Evolutionary conservation across 2,888 invertebrate genomes (phyloP), one percentile per base, ranked within the genome.

Genomic region (Parnassius apollo): DNA sequence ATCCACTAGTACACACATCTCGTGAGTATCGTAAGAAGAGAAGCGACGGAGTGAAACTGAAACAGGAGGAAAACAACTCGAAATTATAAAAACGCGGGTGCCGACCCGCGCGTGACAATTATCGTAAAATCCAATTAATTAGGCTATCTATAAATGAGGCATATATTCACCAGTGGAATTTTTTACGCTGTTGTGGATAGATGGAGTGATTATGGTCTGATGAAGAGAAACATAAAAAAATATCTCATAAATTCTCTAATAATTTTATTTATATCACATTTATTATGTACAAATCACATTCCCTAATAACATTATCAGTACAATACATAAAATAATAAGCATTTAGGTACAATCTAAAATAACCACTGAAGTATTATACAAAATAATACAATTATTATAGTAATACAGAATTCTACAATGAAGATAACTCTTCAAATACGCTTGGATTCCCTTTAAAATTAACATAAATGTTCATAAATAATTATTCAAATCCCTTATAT

Each of bases 261-360:
- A 63, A 62, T 68, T 62, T 56, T 82, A 73, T 70, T 75, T 71
- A 78, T 86, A 88, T 88, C 85, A 86, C 86, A 83, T 85, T 82
- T 76, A 81, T 78, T 88, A 89, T 89, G 76, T 90, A 90, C 90
- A 90, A 83, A 84, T 83, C 81, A 85, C 81, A 77, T 78, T 81
- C 71, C 71, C 75, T 82, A 79, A 74, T 78, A 78, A 80, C 81
- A 83, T 78, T 79, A 81, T 77, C 72, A 75, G 71, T 78, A 78
- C 72, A 75, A 70, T 78, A 78, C 74, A 76, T 67, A 68, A 68
- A 67, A 68, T 66, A 70, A 70, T 66, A 70, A 70, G 68, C 69
- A 69, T 52, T 45, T 64, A 65, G 58, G 57, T 57, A 61, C 59
- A 56, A 57, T 64, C 55, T 44, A 57, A 59, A 59, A 57, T 45